A percentile compares a stretch with the other conserved stretches of the same genome.
phyloP scores from a whole-genome alignment of 2,888 invertebrate species.

The Salticus scenicus region DNA sequence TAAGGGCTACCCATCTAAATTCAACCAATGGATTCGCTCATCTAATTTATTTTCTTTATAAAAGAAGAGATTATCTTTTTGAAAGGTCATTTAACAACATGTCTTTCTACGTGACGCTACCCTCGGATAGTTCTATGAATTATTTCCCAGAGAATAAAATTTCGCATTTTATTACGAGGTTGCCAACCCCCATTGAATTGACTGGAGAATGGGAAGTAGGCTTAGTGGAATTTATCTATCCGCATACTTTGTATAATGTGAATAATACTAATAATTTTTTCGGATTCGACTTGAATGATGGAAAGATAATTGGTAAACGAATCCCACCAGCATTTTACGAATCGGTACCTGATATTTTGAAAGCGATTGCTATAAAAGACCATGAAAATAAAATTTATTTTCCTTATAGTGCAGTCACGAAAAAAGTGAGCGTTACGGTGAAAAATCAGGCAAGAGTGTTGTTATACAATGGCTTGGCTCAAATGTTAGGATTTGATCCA shows the following conservation, averaged over 20 bases:
- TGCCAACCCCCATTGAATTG: conserved; percentile 70
- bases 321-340: neutral
- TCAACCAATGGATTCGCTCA: conserved; percentile 21
- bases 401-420: neutral
- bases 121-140: conserved; percentile 72
- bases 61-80: neutral
- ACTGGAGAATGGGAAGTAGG: conserved; percentile 72
- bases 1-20: conserved; percentile 11
- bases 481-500: neutral
- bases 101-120: conserved; percentile 70
- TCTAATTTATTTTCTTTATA: conserved; percentile 20
- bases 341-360: neutral
- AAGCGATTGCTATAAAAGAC: neutral
- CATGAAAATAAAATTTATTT: neutral
- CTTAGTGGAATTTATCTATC: conserved; percentile 71
- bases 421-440: neutral
- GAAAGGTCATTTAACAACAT: neutral
- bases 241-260: conserved; percentile 42
- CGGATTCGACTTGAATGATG: neutral
- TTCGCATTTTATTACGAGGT: conserved; percentile 72
- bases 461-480: neutral
- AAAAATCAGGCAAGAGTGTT: neutral
- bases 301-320: neutral
- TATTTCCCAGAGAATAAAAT: conserved; percentile 73
- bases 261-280: conserved; percentile 9